These are phyloP conservation scores for Lerema accius DNA, from an alignment of 1,140 invertebrate genomes.

Conservation along the genomic window DNA sequence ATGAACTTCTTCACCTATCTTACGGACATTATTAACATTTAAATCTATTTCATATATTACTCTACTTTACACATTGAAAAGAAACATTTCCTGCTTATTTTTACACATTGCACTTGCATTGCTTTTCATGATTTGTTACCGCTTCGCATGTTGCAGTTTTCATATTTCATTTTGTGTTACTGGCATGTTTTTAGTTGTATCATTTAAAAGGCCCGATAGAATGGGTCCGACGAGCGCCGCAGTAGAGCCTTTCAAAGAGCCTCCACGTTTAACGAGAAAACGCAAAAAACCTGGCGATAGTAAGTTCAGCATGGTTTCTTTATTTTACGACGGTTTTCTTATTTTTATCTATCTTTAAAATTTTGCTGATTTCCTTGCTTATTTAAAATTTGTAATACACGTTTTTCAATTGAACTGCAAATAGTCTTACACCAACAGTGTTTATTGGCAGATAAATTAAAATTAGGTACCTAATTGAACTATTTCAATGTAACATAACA, in stretches of 20 bases:
- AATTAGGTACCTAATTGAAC: too few species aligned
- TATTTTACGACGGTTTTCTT: slow-evolving; percentile 1
- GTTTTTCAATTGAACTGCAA: too few species aligned
- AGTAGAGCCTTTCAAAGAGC: slow-evolving; percentile 55
- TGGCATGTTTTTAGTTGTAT: slow-evolving; percentile 79
- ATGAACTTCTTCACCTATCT: too few species aligned
- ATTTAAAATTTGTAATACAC: too few species aligned
- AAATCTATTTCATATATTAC: slow-evolving; percentile 16
- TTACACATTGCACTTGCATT: slow-evolving; percentile 31
- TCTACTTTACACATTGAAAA: slow-evolving; percentile 38
- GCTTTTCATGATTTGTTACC: slow-evolving; percentile 20
- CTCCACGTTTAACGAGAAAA: slow-evolving; percentile 84
- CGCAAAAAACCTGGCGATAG: slow-evolving; percentile 89
- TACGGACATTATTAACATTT: too few species aligned
- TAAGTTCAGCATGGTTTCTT: slow-evolving; percentile 77
- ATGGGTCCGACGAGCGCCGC: slow-evolving; percentile 52
- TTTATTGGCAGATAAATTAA: too few species aligned
- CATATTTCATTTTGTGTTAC: slow-evolving; percentile 43
- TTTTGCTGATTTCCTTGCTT: slow-evolving; percentile 8
- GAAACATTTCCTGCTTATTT: slow-evolving; percentile 24
- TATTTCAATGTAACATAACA: too few species aligned
- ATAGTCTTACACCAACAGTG: too few species aligned
- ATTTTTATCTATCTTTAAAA: background rate
- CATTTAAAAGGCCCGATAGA: slow-evolving; percentile 78
- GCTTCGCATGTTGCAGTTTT: slow-evolving; percentile 30